Conservation (phyloP, 2,113 vertebrate species). For the Felis catus region F.catus_Fca126_mat1.0 CM031419.1:212002501-212003000, state of each 20-base stretch:
- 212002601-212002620: constrained; percentile 11
- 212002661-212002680: neutral
- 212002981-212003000: neutral
- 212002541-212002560: neutral
- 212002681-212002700: neutral
- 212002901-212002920: neutral
- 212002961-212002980: neutral
- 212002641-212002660: neutral
- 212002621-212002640: constrained; percentile 37
- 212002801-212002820: neutral
- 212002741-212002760: neutral
- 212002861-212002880: neutral
- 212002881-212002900: neutral
- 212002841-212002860: neutral
- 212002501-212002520: neutral
- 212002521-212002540: neutral
- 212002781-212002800: neutral
- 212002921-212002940: neutral
- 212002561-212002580: neutral
- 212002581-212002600: neutral
- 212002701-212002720: neutral
- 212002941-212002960: neutral
- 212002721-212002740: neutral
- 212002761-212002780: neutral
- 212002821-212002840: neutral